A percentile compares a stretch with the other conserved stretches of the same genome.
These are phyloP conservation scores for Sphinx pinastri DNA, from an alignment of 2,888 invertebrate species.

Conservation along the genomic window DNA sequence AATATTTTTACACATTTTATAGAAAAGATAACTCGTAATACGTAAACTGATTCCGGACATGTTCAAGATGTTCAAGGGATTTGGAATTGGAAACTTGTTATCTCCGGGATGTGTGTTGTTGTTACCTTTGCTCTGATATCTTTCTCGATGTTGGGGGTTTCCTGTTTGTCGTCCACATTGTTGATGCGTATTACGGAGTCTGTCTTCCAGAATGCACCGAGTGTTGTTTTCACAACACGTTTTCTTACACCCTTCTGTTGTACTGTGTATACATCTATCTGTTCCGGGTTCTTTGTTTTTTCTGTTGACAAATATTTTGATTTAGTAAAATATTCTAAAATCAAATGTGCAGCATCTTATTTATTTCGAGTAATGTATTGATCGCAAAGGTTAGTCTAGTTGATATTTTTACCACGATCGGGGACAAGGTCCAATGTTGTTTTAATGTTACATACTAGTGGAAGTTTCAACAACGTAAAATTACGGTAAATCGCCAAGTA, in stretches of 20 bases:
- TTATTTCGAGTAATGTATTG: neutral
- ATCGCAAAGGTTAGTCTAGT: neutral
- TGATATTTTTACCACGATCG: conserved; percentile 1
- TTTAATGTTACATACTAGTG: neutral
- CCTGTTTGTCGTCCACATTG: conserved; percentile 89
- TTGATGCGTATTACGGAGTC: conserved; percentile 88
- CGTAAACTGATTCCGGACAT: neutral
- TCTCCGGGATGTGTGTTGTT: conserved; percentile 31
- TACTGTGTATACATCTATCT: conserved; percentile 87
- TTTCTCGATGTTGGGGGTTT: conserved; percentile 86
- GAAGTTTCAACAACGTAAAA: neutral
- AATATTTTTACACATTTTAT: no score
- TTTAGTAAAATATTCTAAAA: conserved; percentile 1
- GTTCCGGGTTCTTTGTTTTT: conserved; percentile 89
- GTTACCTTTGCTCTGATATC: conserved; percentile 87
- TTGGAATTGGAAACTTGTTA: conserved; percentile 71
- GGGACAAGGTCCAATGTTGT: neutral
- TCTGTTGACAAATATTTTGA: conserved; percentile 73
- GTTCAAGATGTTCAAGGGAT: conserved; percentile 19
- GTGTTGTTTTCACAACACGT: conserved; percentile 84
- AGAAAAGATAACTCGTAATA: conserved; percentile 7
- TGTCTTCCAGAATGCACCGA: conserved; percentile 88
- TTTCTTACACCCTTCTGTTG: conserved; percentile 84
- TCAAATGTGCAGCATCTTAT: no score
- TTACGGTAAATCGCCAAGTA: neutral